Evolutionary conservation across 2,797 vertebrate genomes (phyloP).

Genomic region (Dallia pectoralis): DNA sequence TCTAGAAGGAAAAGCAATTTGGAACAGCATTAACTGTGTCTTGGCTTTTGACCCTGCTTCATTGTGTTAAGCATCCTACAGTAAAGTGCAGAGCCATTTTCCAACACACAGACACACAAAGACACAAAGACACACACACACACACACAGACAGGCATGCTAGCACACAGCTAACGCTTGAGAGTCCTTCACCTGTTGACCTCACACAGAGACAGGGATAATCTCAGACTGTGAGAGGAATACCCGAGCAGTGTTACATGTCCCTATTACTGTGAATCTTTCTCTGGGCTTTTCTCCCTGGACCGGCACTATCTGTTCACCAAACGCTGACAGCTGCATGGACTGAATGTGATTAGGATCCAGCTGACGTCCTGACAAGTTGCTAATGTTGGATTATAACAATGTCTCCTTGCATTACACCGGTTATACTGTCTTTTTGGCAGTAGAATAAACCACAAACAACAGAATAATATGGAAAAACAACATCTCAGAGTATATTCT

Average conservation of each 20-base stretch:
- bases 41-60: constrained; percentile 58
- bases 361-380: background rate
- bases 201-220: constrained; percentile 54
- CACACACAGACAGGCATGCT: constrained; percentile 14
- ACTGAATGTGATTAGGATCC: background rate
- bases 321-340: background rate
- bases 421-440: background rate
- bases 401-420: constrained; percentile 40
- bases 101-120: constrained; percentile 17
- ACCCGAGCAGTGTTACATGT: constrained; percentile 30
- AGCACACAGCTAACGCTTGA: constrained; percentile 24
- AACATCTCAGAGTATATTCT: background rate
- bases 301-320: background rate
- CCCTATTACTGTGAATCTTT: constrained; percentile 46
- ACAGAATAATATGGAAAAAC: background rate
- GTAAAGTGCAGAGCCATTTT: constrained; percentile 36
- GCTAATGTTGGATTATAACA: constrained; percentile 6
- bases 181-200: constrained; percentile 57
- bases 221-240: constrained; percentile 50
- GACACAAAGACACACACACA: constrained; percentile 16
- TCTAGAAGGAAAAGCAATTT: constrained; percentile 70
- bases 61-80: constrained; percentile 45
- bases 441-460: background rate
- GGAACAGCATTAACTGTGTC: constrained; percentile 61
- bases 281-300: background rate